Conservation (phyloP, 1,140 invertebrate species). For the Bombus confusus region DNA sequence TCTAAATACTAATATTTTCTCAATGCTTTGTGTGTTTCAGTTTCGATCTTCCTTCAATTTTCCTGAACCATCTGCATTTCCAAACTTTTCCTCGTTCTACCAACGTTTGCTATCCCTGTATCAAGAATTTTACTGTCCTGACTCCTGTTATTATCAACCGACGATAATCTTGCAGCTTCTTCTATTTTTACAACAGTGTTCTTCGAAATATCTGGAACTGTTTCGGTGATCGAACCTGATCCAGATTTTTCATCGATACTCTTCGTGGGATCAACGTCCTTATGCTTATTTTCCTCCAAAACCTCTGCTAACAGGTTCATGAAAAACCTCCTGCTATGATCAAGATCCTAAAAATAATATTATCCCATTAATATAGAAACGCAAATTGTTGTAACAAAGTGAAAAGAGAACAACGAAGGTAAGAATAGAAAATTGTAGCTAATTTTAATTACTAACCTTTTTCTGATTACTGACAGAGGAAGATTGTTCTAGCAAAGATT, state of each 20-base stretch:
- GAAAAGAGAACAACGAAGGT: neutral
- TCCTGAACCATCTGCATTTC: slow-evolving; percentile 64
- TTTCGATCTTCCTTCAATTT: slow-evolving; percentile 16
- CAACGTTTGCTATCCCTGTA: neutral
- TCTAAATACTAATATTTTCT: neutral
- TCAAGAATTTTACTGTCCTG: no score
- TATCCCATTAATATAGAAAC: neutral
- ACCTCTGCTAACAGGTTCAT: neutral
- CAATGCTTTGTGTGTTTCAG: neutral
- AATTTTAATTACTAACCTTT: neutral
- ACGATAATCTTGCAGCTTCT: no score
- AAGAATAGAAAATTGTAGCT: neutral
- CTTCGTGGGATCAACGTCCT: neutral
- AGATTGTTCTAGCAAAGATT: neutral
- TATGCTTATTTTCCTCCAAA: neutral
- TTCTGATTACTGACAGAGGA: neutral
- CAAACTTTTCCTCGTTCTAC: slow-evolving; percentile 52
- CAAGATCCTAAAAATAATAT: neutral
- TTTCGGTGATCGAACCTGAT: neutral
- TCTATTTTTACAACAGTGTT: neutral
- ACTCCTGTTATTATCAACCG: no score
- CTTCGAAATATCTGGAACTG: neutral
- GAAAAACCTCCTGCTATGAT: slow-evolving; percentile 17
- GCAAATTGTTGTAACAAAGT: neutral
- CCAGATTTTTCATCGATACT: neutral